phyloP scores from a whole-genome alignment of 2,888 invertebrate genomes.

The Bhutanitis thaidina region DNA sequence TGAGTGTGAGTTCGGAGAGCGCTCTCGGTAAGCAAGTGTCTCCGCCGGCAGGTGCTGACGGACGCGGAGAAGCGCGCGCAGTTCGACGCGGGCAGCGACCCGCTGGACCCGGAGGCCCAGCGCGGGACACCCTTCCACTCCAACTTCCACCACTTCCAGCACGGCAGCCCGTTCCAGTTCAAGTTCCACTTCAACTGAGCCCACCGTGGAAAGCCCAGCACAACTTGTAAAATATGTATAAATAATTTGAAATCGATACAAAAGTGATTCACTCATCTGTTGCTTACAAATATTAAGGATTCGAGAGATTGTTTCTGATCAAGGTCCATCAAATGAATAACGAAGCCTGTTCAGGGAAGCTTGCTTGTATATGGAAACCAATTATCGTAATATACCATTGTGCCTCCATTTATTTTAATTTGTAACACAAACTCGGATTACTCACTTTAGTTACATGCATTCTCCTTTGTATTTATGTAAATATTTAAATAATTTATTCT shows the following conservation, averaged over 20 bases:
- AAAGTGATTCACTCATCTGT: too few species aligned
- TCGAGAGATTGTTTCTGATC: too few species aligned
- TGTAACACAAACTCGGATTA: neutral
- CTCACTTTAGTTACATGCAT: too few species aligned
- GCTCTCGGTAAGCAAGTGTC: too few species aligned
- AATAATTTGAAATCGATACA: too few species aligned
- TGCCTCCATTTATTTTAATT: neutral
- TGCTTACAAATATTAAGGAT: too few species aligned
- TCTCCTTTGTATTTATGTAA: too few species aligned
- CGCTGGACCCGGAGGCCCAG: slow-evolving; percentile 95
- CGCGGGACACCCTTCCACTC: slow-evolving; percentile 53
- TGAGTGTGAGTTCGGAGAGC: too few species aligned
- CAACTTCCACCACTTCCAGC: slow-evolving; percentile 91
- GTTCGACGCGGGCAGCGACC: slow-evolving; percentile 97
- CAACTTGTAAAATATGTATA: too few species aligned
- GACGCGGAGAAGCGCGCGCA: slow-evolving; percentile 95
- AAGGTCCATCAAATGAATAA: neutral
- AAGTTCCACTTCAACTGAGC: slow-evolving; percentile 95
- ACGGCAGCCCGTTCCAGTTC: slow-evolving; percentile 96
- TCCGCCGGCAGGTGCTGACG: slow-evolving; percentile 81
- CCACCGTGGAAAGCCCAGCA: too few species aligned
- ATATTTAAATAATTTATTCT: too few species aligned
- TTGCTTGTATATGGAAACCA: neutral
- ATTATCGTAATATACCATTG: neutral
- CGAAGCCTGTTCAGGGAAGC: neutral